Base-by-base conservation (phyloP, 2,888 invertebrate species). In the Netelia inedita region DNA sequence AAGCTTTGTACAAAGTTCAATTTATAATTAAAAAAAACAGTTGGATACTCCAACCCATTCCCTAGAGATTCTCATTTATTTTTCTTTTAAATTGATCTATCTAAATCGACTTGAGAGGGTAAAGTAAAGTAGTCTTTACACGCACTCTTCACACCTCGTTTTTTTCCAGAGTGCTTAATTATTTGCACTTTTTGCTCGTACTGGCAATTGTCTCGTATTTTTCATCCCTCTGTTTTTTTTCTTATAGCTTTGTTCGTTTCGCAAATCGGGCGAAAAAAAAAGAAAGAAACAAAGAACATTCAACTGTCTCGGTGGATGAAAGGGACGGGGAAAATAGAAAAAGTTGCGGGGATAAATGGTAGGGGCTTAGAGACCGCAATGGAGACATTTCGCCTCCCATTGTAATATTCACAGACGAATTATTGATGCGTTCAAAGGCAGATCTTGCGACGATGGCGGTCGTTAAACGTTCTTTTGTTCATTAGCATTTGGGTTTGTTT, bases 1-100 rank as follows among this genome's bases (percentile, higher is more conserved):
- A 93, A 93, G 90, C 92, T 93, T 92, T 93, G 92, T 93, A 93
- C 93, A 93, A 93, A 93, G 92, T 91, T 92, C 87, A 92, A 93
- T 93, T 91, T 92, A 93, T 91, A 93, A 92, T 93, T 92, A 92
- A 93, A 92, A 23, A 35, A 89, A 93, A 93, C 91, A 89, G 91
- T 92, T 92, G 91, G 90, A 92, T 93, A 92, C 89, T 86, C 90
- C 61, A 75, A 91, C 91, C 88, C 90, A 90, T 90, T 82, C 78
- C 79, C 90, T 90, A 91, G 91, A 91, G 91, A 90, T 91, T 91
- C 91, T 88, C 89, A 87, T 90, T 84, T 79, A 79, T 69, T 86
- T 69, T 85, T 85, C 72, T 74, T 87, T 88, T 85, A 83, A 85
- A 86, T 86, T 85, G 86, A 89, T 88, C 88, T 87, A 88, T 86